A percentile compares a stretch with the other conserved stretches of the same genome.
These are phyloP conservation scores for Schlechtendalia chinensis DNA, from an alignment of 1,140 invertebrate species.

Conservation along the genomic window DNA sequence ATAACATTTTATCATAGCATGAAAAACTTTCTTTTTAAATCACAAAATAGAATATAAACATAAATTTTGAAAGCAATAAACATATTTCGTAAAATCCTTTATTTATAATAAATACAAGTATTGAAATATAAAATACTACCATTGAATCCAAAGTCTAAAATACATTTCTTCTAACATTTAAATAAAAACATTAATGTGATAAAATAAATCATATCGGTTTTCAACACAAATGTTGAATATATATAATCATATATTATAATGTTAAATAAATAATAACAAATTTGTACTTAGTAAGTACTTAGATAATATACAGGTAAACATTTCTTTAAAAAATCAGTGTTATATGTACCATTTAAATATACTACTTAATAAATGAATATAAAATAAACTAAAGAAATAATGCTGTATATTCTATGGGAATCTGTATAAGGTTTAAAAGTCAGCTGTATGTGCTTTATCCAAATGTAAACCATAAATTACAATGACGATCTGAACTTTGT, in stretches of 20 bases:
- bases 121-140: not conserved
- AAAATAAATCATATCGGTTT: not conserved
- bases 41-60: not conserved
- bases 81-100: not conserved
- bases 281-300: no score
- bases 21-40: not conserved
- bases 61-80: not conserved
- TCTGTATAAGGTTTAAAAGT: not conserved
- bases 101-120: not conserved
- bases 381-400: not conserved
- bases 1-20: not conserved
- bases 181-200: no score
- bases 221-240: not conserved
- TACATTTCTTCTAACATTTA: no score
- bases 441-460: not conserved
- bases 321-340: no score
- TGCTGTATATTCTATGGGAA: not conserved
- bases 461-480: constrained; percentile 25
- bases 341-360: no score
- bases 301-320: no score
- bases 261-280: no score
- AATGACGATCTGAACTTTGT: constrained; percentile 9
- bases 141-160: not conserved
- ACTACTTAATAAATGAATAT: no score
- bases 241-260: no score